Evolutionary conservation across 2,888 invertebrate genomes (phyloP).

Genomic region (Hermaeophaga mercurialis): DNA sequence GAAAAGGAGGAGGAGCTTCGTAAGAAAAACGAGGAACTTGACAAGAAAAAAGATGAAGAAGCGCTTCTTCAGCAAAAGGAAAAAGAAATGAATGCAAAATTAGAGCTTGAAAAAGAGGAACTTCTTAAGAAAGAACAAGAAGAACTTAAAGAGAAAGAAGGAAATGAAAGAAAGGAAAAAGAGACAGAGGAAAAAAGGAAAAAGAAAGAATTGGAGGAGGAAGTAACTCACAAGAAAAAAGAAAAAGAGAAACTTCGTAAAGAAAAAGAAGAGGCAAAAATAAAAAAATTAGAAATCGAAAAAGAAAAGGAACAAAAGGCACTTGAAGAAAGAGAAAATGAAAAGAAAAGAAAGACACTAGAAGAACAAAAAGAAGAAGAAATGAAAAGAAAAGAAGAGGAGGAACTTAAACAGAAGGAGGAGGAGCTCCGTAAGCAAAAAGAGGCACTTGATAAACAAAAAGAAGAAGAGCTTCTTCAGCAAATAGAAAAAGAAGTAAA

Average conservation of each 20-base stretch:
- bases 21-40: conserved; percentile 21
- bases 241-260: conserved; percentile 22
- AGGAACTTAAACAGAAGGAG: conserved; percentile 19
- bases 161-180: conserved; percentile 11
- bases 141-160: conserved; percentile 19
- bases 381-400: conserved; percentile 13
- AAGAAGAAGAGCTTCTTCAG: conserved; percentile 27
- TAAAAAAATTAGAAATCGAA: conserved; percentile 30
- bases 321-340: conserved; percentile 24
- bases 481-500: not conserved
- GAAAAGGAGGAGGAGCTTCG: conserved; percentile 24
- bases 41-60: conserved; percentile 2
- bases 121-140: conserved; percentile 2
- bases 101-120: no score
- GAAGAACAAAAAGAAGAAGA: conserved; percentile 23
- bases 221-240: conserved; percentile 19
- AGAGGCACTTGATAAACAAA: not conserved
- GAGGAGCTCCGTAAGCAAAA: conserved; percentile 26
- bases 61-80: no score
- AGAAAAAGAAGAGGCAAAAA: conserved; percentile 22
- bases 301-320: conserved; percentile 28
- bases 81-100: no score
- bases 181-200: conserved; percentile 25
- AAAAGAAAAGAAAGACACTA: conserved; percentile 1
- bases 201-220: conserved; percentile 9